These are phyloP conservation scores for Aurelia aurita complex sp. Pacific DNA, from an alignment of 30 jellyfish, hydroid and myxozoan genomes.

Conservation along the genomic window DNA sequence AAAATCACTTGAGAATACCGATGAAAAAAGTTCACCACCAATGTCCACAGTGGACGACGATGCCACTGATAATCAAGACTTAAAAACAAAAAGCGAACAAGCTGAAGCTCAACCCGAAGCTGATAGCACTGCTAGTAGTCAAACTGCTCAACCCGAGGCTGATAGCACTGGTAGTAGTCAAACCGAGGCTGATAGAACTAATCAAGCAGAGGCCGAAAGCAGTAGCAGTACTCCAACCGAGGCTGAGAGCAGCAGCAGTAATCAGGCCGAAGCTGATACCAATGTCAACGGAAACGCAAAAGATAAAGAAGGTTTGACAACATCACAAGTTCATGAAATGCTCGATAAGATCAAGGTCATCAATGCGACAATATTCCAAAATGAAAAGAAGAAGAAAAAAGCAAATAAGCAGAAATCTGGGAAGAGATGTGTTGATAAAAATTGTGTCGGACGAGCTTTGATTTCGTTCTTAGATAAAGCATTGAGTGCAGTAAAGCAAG, in stretches of 20 bases:
- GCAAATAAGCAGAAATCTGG: background rate
- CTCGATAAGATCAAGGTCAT: slow-evolving; percentile 31
- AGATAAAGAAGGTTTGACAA: background rate
- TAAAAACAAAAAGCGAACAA: slow-evolving; percentile 4
- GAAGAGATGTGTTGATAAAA: slow-evolving; percentile 27
- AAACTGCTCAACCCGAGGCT: too few relatives aligned
- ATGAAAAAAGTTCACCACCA: slow-evolving; percentile 14
- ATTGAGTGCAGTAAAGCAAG: slow-evolving; percentile 59
- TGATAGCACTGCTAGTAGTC: too few relatives aligned
- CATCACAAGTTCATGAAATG: slow-evolving; percentile 54
- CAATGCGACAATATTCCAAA: slow-evolving; percentile 29
- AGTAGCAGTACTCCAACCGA: too few relatives aligned
- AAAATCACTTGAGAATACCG: slow-evolving; percentile 4
- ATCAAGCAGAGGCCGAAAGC: too few relatives aligned
- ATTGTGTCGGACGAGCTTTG: slow-evolving; percentile 61
- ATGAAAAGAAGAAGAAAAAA: slow-evolving; percentile 32
- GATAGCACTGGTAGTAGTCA: too few relatives aligned
- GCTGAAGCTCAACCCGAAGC: background rate
- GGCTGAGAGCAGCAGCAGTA: too few relatives aligned
- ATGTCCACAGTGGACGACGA: slow-evolving; percentile 36
- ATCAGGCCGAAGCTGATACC: too few relatives aligned
- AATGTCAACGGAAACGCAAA: too few relatives aligned
- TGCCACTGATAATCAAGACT: slow-evolving; percentile 1
- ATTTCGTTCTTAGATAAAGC: slow-evolving; percentile 55
- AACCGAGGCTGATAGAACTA: too few relatives aligned